Conservation (phyloP, 1,140 invertebrate genomes). For the Panagrolaimus sp. region DNA sequence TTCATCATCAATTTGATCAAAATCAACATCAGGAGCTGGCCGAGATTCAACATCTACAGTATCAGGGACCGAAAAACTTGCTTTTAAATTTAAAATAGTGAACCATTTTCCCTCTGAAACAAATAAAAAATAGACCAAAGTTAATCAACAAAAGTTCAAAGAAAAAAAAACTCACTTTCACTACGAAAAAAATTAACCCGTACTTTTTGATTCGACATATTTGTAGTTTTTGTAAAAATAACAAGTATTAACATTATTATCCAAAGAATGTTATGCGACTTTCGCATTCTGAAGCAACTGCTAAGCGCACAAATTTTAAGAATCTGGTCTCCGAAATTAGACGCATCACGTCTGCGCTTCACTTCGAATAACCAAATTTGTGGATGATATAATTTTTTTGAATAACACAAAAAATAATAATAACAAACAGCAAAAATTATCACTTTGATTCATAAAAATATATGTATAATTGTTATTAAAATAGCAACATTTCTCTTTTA, state of each 20-base stretch:
- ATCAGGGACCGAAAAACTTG: constrained; percentile 8
- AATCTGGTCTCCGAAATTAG: neutral
- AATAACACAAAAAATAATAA: neutral
- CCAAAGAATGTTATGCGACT: constrained; percentile 4
- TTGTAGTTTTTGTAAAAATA: neutral
- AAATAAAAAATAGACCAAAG: neutral
- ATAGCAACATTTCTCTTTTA: neutral
- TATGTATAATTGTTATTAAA: neutral
- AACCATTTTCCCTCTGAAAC: constrained; percentile 14
- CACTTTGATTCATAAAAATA: neutral
- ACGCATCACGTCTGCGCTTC: constrained; percentile 9
- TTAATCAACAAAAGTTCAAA: neutral
- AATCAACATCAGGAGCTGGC: constrained; percentile 7
- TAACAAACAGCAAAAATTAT: neutral
- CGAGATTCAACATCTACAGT: constrained; percentile 10
- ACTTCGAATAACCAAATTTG: neutral
- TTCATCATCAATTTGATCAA: constrained; percentile 15
- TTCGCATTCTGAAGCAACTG: constrained; percentile 15
- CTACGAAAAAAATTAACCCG: constrained; percentile 13
- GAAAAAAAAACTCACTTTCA: constrained; percentile 4
- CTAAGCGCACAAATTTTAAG: constrained; percentile 8
- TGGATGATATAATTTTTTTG: neutral
- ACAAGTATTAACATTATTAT: neutral
- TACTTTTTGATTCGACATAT: neutral
- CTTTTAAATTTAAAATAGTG: constrained; percentile 10